phyloP scores from a whole-genome alignment of 2,888 invertebrate species.

The Ganaspis brasiliensis region DNA sequence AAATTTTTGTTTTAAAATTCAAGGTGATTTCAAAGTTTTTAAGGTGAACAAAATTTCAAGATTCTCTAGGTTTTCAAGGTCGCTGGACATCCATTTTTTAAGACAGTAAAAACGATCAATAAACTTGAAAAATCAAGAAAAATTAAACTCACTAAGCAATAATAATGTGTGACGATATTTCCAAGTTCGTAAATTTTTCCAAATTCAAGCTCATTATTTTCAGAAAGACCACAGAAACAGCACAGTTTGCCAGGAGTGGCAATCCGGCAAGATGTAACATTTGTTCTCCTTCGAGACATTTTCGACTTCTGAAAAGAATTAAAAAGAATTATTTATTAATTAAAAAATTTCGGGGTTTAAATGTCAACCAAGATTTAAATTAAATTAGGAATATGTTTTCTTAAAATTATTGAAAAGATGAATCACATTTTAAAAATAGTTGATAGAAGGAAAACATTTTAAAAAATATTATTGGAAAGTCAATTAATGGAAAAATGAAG shows the following conservation, averaged over 20 bases:
- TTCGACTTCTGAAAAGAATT: constrained; percentile 5
- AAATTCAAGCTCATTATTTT: constrained; percentile 82
- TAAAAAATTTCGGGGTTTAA: too few species aligned
- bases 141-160: constrained; percentile 85
- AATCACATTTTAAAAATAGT: too few species aligned
- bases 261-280: background rate
- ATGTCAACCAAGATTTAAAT: background rate
- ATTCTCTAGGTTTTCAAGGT: too few species aligned
- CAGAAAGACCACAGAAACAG: constrained; percentile 82
- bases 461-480: too few species aligned
- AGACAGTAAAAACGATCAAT: too few species aligned
- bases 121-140: background rate
- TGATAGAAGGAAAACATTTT: too few species aligned
- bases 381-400: background rate
- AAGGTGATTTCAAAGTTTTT: too few species aligned
- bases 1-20: too few species aligned
- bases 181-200: constrained; percentile 83
- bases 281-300: constrained; percentile 41
- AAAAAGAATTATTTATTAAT: background rate
- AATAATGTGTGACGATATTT: constrained; percentile 86
- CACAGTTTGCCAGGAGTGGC: constrained; percentile 72
- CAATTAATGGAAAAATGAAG: too few species aligned
- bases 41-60: too few species aligned
- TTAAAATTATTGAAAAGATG: too few species aligned
- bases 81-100: too few species aligned